phyloP scores from a whole-genome alignment of 2,113 vertebrate genomes.

The Tonatia bakeri region DNA sequence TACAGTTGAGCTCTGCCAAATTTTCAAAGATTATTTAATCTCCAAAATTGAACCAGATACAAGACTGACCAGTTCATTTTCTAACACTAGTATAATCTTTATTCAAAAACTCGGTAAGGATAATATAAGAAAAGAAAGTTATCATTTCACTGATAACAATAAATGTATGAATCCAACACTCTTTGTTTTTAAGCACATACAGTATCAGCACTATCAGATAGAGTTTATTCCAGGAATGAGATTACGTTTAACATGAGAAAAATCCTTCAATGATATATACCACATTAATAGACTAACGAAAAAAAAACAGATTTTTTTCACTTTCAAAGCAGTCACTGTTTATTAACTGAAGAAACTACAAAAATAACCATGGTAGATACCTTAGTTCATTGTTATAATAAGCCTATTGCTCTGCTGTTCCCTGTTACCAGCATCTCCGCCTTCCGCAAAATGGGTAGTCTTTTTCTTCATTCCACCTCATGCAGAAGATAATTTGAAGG shows the following conservation, averaged over 20 bases:
- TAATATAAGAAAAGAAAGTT: conserved; percentile 4
- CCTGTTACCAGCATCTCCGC: no score
- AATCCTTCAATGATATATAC: not conserved
- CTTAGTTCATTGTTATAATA: no score
- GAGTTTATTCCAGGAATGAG: not conserved
- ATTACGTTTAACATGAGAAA: not conserved
- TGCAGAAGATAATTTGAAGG: no score
- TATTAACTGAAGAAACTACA: no score
- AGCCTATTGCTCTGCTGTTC: no score
- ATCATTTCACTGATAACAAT: not conserved
- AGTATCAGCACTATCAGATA: not conserved
- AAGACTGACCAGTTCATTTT: not conserved
- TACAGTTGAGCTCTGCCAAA: not conserved
- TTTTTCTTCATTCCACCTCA: no score
- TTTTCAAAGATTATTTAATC: not conserved
- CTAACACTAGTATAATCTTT: not conserved
- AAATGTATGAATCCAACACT: not conserved
- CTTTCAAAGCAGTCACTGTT: no score
- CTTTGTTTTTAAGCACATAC: not conserved
- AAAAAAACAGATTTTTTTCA: not conserved
- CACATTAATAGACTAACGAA: not conserved
- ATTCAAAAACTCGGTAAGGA: not conserved
- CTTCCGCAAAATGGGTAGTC: no score
- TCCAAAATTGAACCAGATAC: not conserved
- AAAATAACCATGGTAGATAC: no score